Percentiles rank a stretch among this genome's conserved stretches.
Conservation (phyloP, 92 coral and sea anemone genomes). For the Zoanthus sociatus region DNA sequence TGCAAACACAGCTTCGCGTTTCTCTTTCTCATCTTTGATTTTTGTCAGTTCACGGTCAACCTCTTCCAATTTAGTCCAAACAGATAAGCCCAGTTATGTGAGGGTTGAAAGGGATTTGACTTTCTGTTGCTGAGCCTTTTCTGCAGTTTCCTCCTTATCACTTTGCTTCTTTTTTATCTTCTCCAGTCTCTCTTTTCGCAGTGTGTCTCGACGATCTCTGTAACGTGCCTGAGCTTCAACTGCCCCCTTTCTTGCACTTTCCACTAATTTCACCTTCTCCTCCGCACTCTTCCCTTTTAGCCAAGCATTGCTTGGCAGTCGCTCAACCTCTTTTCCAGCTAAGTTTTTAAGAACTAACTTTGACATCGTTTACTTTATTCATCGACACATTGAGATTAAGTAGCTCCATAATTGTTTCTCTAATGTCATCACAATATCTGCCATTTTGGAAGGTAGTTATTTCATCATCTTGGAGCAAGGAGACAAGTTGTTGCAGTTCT, state of each 20-base stretch:
- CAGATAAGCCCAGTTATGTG: constrained; percentile 11
- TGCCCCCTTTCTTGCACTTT: constrained; percentile 23
- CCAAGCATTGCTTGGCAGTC: not conserved
- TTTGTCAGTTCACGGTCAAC: not conserved
- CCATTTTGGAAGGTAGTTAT: constrained; percentile 13
- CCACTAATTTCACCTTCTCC: constrained; percentile 8
- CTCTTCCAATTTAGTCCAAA: constrained; percentile 19
- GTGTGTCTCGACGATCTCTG: not conserved
- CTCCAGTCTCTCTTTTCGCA: not conserved
- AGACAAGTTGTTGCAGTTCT: not conserved
- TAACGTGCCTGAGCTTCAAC: constrained; percentile 28
- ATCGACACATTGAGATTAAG: not conserved
- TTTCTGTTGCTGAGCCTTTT: constrained; percentile 21
- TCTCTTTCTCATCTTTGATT: not conserved
- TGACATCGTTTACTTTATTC: not conserved
- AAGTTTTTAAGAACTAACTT: too few species aligned
- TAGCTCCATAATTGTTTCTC: not conserved
- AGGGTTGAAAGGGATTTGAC: constrained; percentile 19
- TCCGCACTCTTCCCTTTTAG: constrained; percentile 19
- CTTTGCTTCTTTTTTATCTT: constrained; percentile 20
- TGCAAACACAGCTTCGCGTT: constrained; percentile 18
- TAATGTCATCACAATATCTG: not conserved
- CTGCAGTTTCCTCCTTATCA: constrained; percentile 23
- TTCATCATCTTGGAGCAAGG: constrained; percentile 4
- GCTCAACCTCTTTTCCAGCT: too few species aligned